These are phyloP conservation scores for Anaspis maculata DNA, from an alignment of 2,888 invertebrate species.

Conservation along the genomic window DNA sequence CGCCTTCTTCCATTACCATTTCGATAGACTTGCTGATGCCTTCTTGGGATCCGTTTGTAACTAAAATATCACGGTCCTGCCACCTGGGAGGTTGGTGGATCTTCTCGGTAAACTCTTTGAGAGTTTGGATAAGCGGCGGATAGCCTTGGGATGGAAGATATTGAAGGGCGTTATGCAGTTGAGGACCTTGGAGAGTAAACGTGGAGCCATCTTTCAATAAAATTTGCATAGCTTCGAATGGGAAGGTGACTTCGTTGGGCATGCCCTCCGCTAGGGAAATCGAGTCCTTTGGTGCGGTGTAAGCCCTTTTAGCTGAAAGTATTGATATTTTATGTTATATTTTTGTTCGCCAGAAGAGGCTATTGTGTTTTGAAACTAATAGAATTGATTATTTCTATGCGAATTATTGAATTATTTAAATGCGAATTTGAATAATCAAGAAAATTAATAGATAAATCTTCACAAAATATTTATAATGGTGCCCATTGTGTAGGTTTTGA, in stretches of 20 bases:
- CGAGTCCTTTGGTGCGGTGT: conserved; percentile 43
- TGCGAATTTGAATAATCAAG: too few species aligned
- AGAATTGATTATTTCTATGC: too few species aligned
- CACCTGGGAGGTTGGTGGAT: conserved; percentile 59
- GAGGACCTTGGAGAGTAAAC: conserved; percentile 49
- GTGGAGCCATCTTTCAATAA: conserved; percentile 48
- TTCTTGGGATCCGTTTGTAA: conserved; percentile 71
- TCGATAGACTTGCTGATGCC: conserved; percentile 68
- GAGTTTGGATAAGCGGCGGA: conserved; percentile 48
- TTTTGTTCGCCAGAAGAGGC: not conserved
- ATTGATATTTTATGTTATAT: conserved; percentile 6
- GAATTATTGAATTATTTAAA: too few species aligned
- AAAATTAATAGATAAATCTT: too few species aligned
- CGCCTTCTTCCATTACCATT: conserved; percentile 59
- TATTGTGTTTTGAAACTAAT: not conserved
- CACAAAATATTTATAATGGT: too few species aligned
- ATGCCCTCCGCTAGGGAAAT: conserved; percentile 65
- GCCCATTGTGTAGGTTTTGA: too few species aligned
- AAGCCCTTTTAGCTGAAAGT: conserved; percentile 46
- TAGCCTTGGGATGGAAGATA: conserved; percentile 68
- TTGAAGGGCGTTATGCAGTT: conserved; percentile 60
- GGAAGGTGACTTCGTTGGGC: conserved; percentile 66
- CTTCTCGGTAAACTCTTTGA: conserved; percentile 54
- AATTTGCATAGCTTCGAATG: conserved; percentile 55
- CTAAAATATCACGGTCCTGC: conserved; percentile 52